These are phyloP conservation scores for Erebia ligea DNA, from an alignment of 2,888 invertebrate genomes.

Conservation along the genomic window DNA sequence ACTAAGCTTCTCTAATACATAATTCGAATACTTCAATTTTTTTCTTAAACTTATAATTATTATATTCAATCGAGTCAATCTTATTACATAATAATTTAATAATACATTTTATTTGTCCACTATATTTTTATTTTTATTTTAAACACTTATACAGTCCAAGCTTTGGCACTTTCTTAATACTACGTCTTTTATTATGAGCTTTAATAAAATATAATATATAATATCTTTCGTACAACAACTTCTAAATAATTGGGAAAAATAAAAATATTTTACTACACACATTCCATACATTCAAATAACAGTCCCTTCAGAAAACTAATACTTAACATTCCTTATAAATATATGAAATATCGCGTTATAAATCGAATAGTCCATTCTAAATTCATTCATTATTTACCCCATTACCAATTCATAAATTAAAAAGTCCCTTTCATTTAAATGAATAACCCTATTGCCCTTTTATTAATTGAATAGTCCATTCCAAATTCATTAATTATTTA, in stretches of 20 bases:
- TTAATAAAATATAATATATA: slow-evolving; percentile 5
- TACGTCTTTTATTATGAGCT: slow-evolving; percentile 13
- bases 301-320: not conserved
- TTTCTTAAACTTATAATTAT: not conserved
- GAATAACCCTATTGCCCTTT: not conserved
- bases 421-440: not conserved
- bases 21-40: slow-evolving; percentile 6
- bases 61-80: not conserved
- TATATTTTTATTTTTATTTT: slow-evolving; percentile 1
- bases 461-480: not conserved
- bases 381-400: not conserved
- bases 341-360: too few species aligned
- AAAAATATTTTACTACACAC: not conserved
- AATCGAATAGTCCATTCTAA: not conserved
- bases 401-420: not conserved
- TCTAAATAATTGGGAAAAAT: not conserved
- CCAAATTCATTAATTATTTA: not conserved
- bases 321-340: not conserved
- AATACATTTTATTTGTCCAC: slow-evolving; percentile 22
- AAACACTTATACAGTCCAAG: slow-evolving; percentile 11
- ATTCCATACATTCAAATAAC: not conserved
- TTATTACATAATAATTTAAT: not conserved
- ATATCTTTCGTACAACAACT: not conserved
- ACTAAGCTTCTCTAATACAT: slow-evolving; percentile 17
- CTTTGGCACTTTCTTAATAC: slow-evolving; percentile 26